Conservation (phyloP, 2,888 invertebrate genomes). For the Erynnis tages region DNA sequence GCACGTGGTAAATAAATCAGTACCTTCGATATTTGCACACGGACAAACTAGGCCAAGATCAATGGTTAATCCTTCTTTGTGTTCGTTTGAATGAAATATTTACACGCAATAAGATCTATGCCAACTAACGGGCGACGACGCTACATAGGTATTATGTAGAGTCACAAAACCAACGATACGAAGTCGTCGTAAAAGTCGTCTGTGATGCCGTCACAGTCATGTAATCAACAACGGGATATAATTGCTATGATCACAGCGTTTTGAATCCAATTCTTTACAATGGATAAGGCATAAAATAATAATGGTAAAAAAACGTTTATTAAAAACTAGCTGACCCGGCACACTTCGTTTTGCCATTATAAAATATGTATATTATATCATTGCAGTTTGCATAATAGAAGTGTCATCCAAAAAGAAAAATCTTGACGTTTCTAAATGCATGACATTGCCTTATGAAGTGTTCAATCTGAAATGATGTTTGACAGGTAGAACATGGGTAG, state of each 20-base stretch:
- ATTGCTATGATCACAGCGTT: not conserved
- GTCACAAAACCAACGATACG: not conserved
- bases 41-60: conserved; percentile 13
- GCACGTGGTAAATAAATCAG: not conserved
- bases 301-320: no score
- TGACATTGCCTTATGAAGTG: no score
- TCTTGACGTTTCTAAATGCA: no score
- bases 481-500: no score
- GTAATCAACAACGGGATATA: conserved; percentile 4
- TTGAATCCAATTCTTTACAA: not conserved
- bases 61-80: conserved; percentile 17
- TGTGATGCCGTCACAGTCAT: conserved; percentile 8
- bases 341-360: no score
- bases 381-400: no score
- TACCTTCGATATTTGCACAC: not conserved
- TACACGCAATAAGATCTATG: conserved; percentile 21
- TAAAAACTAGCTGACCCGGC: no score
- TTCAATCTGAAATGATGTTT: no score
- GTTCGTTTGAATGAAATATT: conserved; percentile 13
- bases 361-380: no score
- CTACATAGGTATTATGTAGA: no score
- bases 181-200: not conserved
- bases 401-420: no score
- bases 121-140: conserved; percentile 8
- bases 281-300: no score